Evolutionary conservation across 92 coral and sea anemone genomes (phyloP).

Genomic region (Paragorgia papillata): DNA sequence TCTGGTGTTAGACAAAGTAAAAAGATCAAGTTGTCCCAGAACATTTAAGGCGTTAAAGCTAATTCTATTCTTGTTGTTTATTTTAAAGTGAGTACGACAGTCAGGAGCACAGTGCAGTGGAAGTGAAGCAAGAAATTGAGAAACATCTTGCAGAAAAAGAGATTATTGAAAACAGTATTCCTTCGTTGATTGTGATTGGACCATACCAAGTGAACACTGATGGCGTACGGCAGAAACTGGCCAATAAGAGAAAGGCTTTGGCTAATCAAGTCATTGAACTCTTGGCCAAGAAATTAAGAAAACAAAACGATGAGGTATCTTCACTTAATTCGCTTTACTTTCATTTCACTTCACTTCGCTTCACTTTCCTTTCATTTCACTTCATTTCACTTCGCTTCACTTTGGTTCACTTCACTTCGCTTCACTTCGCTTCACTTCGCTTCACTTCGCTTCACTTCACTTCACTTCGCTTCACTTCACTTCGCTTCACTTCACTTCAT

Average conservation of each 20-base stretch:
- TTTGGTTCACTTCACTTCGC: too few relatives aligned
- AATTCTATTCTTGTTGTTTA: too few relatives aligned
- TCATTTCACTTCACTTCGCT: too few relatives aligned
- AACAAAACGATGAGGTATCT: conserved; percentile 91
- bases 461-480: too few relatives aligned
- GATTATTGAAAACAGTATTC: conserved; percentile 77
- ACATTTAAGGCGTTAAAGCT: too few relatives aligned
- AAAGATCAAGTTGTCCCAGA: too few relatives aligned
- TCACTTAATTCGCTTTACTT: background rate
- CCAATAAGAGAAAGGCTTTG: conserved; percentile 89
- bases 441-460: too few relatives aligned
- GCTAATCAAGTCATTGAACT: conserved; percentile 96
- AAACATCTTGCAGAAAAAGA: conserved; percentile 88
- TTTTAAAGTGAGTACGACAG: conserved; percentile 82
- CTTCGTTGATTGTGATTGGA: conserved; percentile 90
- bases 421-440: too few relatives aligned
- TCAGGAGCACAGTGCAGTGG: conserved; percentile 93
- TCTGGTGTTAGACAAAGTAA: too few relatives aligned
- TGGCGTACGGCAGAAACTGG: conserved; percentile 81
- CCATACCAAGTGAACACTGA: conserved; percentile 88
- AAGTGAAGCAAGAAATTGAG: conserved; percentile 98
- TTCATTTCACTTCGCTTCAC: too few relatives aligned
- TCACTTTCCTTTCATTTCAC: too few relatives aligned
- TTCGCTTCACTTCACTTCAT: too few relatives aligned
- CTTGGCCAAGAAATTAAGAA: conserved; percentile 93